Conservation (phyloP, 2,113 vertebrate species). For the Caloenas nicobarica region DNA sequence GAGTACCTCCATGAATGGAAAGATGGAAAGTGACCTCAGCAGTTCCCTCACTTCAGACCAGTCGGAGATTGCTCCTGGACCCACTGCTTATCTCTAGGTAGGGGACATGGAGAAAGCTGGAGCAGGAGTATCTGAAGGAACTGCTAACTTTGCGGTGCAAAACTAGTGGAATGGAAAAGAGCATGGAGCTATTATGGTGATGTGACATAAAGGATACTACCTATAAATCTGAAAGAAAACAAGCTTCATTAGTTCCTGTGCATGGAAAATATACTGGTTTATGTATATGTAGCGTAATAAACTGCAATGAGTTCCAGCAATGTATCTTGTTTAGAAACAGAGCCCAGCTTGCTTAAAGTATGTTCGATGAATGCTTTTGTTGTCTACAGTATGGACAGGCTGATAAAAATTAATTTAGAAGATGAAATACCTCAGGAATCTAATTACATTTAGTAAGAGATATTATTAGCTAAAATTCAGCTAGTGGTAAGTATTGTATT, state of each 20-base stretch:
- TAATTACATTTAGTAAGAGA: slow-evolving; percentile 22
- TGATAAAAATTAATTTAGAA: slow-evolving; percentile 6
- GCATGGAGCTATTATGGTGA: not conserved
- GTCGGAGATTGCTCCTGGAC: accelerated
- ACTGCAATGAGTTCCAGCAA: not conserved
- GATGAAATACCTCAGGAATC: not conserved
- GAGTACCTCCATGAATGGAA: not conserved
- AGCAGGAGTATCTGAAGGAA: not conserved
- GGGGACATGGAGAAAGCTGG: not conserved
- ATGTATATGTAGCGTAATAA: not conserved
- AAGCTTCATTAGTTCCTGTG: not conserved
- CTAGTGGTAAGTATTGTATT: not conserved
- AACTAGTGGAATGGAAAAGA: not conserved
- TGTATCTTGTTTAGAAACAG: not conserved
- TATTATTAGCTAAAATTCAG: slow-evolving; percentile 1
- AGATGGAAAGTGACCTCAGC: not conserved
- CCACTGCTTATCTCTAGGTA: not conserved
- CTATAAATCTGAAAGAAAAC: not conserved
- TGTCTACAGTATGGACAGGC: not conserved
- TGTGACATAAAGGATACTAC: not conserved
- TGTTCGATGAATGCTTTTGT: not conserved
- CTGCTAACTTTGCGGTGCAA: not conserved
- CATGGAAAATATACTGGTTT: not conserved
- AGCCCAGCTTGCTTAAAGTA: not conserved
- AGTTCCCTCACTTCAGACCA: not conserved